These are phyloP conservation scores for Caloenas nicobarica DNA, from an alignment of 2,113 vertebrate genomes.

Conservation along the genomic window DNA sequence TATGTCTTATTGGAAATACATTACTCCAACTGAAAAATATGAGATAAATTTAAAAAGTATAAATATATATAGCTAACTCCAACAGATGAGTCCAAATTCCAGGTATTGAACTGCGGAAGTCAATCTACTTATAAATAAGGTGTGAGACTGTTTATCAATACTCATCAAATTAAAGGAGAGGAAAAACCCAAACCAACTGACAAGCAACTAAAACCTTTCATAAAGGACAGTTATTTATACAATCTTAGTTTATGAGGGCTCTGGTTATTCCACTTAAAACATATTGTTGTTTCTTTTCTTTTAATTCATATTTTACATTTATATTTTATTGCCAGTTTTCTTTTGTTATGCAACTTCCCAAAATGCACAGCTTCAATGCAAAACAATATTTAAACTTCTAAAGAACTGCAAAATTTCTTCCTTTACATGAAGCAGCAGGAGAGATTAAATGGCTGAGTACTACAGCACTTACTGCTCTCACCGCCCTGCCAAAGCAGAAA, in stretches of 20 bases:
- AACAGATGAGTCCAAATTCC: not conserved
- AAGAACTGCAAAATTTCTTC: not conserved
- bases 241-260: not conserved
- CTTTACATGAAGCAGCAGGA: not conserved
- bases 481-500: not conserved
- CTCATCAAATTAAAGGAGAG: not conserved
- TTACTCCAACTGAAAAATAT: constrained; percentile 1
- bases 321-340: not conserved
- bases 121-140: not conserved
- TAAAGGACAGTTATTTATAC: not conserved
- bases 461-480: not conserved
- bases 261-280: not conserved
- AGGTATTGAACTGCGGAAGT: not conserved
- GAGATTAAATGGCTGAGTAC: not conserved
- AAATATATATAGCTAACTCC: not conserved
- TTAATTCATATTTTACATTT: not conserved
- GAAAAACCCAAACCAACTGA: not conserved
- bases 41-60: not conserved
- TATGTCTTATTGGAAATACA: not conserved
- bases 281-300: not conserved
- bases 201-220: not conserved
- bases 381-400: not conserved
- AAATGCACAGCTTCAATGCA: not conserved
- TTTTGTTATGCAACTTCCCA: not conserved
- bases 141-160: not conserved